A percentile compares a stretch with the other conserved stretches of the same genome.
Conservation (phyloP, 2,888 invertebrate genomes). For the Lasius platythorax region DNA sequence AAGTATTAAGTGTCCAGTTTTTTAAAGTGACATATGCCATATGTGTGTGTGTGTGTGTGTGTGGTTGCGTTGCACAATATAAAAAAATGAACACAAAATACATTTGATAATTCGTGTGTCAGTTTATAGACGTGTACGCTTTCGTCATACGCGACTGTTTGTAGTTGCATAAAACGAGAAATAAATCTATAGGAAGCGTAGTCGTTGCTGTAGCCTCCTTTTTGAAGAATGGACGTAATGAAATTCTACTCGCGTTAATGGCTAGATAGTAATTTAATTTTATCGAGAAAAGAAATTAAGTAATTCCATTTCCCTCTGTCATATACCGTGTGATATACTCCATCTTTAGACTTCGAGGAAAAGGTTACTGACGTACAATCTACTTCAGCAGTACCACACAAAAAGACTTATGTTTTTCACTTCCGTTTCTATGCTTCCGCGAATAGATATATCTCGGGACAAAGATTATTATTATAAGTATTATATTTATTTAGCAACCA, state of each 20-base stretch:
- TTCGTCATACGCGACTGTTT: neutral
- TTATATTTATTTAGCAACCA: neutral
- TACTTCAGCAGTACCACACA: conserved; percentile 12
- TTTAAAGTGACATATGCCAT: neutral
- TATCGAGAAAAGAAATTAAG: conserved; percentile 46
- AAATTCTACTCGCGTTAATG: conserved; percentile 61
- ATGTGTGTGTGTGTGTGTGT: neutral
- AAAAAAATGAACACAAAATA: neutral
- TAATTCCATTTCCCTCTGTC: conserved; percentile 57
- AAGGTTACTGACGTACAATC: conserved; percentile 8
- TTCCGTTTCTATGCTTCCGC: neutral
- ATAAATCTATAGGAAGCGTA: neutral
- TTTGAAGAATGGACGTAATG: conserved; percentile 46
- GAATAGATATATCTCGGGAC: conserved; percentile 13
- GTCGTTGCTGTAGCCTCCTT: neutral
- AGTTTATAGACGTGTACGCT: neutral
- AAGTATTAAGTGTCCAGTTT: conserved; percentile 5
- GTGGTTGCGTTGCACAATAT: neutral
- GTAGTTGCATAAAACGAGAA: conserved; percentile 2
- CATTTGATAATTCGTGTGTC: neutral
- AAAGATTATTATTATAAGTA: neutral
- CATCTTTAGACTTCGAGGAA: neutral
- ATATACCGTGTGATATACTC: conserved; percentile 43
- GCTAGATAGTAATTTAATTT: conserved; percentile 63
- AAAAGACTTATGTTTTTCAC: neutral